These are phyloP conservation scores for Erithacus rubecula DNA, from an alignment of 2,797 vertebrate genomes.

Conservation along the genomic window DNA sequence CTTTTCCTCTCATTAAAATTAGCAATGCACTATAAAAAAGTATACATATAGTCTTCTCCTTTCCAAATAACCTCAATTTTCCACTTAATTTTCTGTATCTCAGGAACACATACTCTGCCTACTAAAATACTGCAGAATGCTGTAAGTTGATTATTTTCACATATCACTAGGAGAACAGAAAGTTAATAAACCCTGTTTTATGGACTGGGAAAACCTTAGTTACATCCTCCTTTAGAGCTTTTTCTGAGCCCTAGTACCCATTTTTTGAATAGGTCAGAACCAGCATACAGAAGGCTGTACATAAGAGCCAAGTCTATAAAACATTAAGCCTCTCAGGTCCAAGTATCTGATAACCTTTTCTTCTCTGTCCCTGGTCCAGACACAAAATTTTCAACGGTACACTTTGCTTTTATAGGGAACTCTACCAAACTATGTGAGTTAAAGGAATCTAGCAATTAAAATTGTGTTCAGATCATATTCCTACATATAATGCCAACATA, in stretches of 20 bases:
- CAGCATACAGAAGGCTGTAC: background rate
- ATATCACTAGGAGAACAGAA: background rate
- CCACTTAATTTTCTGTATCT: background rate
- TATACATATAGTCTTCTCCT: background rate
- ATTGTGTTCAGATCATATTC: background rate
- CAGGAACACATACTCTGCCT: background rate
- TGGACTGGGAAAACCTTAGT: background rate
- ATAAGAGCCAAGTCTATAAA: background rate
- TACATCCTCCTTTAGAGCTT: background rate
- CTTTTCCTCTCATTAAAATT: background rate
- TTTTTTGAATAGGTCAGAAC: background rate
- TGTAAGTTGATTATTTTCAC: background rate
- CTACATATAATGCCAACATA: background rate
- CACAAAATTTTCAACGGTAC: background rate
- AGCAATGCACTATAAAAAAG: background rate
- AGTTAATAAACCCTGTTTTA: background rate
- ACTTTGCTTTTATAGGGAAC: background rate
- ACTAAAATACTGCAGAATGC: background rate
- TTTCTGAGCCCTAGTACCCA: background rate
- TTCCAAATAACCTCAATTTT: background rate
- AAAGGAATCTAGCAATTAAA: background rate
- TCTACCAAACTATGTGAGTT: fast-evolving
- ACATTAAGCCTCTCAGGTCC: background rate
- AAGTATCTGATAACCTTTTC: background rate
- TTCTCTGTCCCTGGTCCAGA: background rate